Conservation (phyloP, 2,888 invertebrate species). For the Rotaria socialis region DNA sequence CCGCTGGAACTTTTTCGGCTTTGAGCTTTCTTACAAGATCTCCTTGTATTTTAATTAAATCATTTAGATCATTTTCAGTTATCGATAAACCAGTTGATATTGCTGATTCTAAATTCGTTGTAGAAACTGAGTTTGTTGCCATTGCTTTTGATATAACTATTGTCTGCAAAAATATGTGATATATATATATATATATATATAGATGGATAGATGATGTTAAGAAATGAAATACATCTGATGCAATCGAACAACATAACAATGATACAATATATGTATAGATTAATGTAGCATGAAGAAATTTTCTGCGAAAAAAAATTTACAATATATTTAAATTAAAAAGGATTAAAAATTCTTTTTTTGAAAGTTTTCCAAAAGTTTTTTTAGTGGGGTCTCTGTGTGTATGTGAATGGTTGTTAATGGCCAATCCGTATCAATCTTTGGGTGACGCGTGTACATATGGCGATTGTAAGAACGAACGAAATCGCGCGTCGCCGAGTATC, state of each 20-base stretch:
- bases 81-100: background rate
- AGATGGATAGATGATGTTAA: background rate
- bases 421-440: background rate
- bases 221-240: background rate
- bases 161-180: background rate
- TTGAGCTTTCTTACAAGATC: slow-evolving; percentile 5
- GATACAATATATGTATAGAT: background rate
- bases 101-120: background rate
- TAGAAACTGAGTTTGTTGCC: background rate
- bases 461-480: slow-evolving; percentile 2
- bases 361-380: background rate
- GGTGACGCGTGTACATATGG: background rate
- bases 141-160: background rate
- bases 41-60: slow-evolving; percentile 17
- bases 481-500: background rate
- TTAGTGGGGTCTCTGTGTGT: background rate
- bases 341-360: background rate
- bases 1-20: background rate
- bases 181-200: background rate
- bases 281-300: too few species aligned
- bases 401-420: background rate
- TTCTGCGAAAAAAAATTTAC: too few species aligned
- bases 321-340: background rate
- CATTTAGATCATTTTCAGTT: background rate
- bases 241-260: background rate